Evolutionary conservation across 2,797 vertebrate genomes (phyloP).

Genomic region (Sus cebifrons): DNA sequence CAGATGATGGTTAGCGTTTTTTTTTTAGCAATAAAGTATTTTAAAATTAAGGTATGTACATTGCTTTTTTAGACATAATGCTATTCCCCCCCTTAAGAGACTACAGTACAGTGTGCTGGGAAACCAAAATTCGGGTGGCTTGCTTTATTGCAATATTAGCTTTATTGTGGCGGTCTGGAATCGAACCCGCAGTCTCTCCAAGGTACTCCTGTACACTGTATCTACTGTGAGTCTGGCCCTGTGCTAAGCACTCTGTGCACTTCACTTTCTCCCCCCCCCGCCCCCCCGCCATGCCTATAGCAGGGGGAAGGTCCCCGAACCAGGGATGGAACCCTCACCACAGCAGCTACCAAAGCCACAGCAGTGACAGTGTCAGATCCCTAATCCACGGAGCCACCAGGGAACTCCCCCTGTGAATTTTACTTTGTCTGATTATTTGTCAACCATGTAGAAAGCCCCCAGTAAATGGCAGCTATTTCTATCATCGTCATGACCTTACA

Average conservation of each 20-base stretch:
- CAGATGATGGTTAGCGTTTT: neutral
- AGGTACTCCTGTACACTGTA: neutral
- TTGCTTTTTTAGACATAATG: neutral
- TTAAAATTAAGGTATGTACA: neutral
- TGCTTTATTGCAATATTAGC: neutral
- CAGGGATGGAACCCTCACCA: no score
- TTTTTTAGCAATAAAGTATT: neutral
- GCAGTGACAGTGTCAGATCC: no score
- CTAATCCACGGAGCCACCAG: no score
- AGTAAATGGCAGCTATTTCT: neutral
- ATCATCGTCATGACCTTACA: neutral
- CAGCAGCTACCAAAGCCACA: no score
- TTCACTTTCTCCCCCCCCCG: neutral
- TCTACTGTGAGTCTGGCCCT: neutral
- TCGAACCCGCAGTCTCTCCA: neutral
- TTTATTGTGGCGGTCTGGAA: neutral
- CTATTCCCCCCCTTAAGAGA: neutral
- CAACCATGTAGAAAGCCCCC: no score
- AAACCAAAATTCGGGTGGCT: neutral
- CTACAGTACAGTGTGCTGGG: neutral
- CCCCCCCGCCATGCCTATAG: no score
- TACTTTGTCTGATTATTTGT: neutral
- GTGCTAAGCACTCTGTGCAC: neutral
- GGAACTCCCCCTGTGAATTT: neutral
- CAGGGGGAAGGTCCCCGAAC: no score